phyloP scores from a whole-genome alignment of 2,888 invertebrate genomes.

The Leptinotarsa haldemani region DNA sequence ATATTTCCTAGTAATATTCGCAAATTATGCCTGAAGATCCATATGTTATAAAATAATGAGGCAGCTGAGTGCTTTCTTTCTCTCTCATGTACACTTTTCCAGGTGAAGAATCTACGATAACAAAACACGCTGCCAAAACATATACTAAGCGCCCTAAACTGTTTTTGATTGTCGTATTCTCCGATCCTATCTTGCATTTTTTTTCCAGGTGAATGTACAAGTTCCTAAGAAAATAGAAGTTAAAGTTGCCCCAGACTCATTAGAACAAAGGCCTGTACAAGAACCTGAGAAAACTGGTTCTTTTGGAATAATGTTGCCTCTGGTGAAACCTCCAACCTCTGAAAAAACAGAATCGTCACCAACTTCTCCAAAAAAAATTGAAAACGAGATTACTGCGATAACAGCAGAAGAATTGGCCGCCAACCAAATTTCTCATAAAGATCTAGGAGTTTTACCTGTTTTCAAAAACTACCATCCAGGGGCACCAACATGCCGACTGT shows the following conservation, averaged over 20 bases:
- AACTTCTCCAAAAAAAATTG: constrained; percentile 44
- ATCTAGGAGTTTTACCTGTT: constrained; percentile 79
- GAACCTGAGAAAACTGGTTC: constrained; percentile 50
- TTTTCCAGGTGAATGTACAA: constrained; percentile 57
- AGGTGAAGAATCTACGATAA: too few species aligned
- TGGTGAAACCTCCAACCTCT: constrained; percentile 38
- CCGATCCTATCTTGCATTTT: neutral
- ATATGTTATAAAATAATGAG: too few species aligned
- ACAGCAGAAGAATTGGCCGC: constrained; percentile 74
- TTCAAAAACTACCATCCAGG: constrained; percentile 90
- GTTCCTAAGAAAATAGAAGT: constrained; percentile 69
- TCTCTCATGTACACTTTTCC: too few species aligned
- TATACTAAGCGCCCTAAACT: too few species aligned
- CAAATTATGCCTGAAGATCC: too few species aligned
- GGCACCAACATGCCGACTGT: constrained; percentile 84
- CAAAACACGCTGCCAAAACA: too few species aligned
- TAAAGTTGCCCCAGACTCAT: constrained; percentile 63
- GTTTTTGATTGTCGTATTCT: too few species aligned
- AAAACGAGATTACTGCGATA: constrained; percentile 64
- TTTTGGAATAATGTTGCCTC: constrained; percentile 57
- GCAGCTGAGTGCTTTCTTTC: too few species aligned
- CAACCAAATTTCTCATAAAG: constrained; percentile 77
- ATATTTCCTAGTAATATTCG: too few species aligned
- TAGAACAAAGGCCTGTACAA: constrained; percentile 46
- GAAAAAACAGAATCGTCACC: constrained; percentile 33